These are phyloP conservation scores for Ichneumoninae sp. DNA, from an alignment of 2,888 invertebrate species.

Conservation along the genomic window DNA sequence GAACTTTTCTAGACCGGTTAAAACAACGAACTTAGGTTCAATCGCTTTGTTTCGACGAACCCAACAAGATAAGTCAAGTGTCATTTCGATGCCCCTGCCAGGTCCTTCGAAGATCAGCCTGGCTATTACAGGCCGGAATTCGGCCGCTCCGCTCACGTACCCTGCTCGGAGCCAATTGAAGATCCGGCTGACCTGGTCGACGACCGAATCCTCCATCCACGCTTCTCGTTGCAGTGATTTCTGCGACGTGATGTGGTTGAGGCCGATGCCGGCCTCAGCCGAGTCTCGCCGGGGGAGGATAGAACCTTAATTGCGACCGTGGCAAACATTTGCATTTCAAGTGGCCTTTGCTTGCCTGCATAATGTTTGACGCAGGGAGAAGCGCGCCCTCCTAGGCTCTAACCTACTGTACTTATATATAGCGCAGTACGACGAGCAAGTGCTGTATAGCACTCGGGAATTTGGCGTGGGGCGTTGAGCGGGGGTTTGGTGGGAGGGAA, in stretches of 20 bases:
- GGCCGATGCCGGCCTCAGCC: constrained; percentile 10
- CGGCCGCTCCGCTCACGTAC: background rate
- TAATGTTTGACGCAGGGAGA: constrained; percentile 75
- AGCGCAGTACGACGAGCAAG: constrained; percentile 23
- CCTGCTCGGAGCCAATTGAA: background rate
- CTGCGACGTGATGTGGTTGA: constrained; percentile 38
- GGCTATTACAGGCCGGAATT: background rate
- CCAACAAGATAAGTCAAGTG: background rate
- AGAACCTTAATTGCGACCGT: constrained; percentile 76
- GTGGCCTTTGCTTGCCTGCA: constrained; percentile 75
- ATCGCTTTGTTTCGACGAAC: background rate
- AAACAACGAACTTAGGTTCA: too few species aligned
- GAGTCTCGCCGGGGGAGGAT: constrained; percentile 32
- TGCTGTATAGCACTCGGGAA: constrained; percentile 2
- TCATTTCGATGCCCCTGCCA: background rate
- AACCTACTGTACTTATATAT: constrained; percentile 28
- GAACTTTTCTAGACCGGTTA: too few species aligned
- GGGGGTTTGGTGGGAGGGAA: background rate
- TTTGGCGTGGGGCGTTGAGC: too few species aligned
- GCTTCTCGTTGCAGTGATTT: constrained; percentile 42
- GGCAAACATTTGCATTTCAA: constrained; percentile 79
- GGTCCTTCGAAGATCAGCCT: background rate
- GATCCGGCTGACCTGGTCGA: constrained; percentile 37
- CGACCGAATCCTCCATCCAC: background rate
- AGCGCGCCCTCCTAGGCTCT: background rate